Evolutionary conservation across 2,888 invertebrate species (phyloP), one percentile per base, ranked within the genome.

Genomic region (Eledona agricola): DNA sequence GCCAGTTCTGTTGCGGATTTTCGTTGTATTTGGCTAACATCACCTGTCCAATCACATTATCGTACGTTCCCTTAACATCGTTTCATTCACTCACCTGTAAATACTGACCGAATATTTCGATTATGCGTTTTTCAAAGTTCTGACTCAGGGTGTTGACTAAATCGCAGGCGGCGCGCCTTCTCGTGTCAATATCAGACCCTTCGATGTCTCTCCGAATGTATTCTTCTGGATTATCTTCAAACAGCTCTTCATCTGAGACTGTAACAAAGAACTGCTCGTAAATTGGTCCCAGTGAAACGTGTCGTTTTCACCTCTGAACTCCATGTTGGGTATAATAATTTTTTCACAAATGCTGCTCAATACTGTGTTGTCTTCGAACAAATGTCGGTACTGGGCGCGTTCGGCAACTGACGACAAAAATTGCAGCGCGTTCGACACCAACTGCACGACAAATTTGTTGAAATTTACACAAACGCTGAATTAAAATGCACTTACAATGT

Each of bases 221-320:
- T 77, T 99, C 99, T 70, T 99, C 96, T 0, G 99, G 93, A 72
- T 97, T 98, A 72, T 98, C 97, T 75, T 96, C 96, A 77, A 99
- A 99, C 28, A 96, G 75, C 74, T 99, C 99, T 75, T 94, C 90
- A 77, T 99, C 99, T 0, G 94, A 90, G 40, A 86, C 88, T 90
- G 67, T 29, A 72, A 25, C 16, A 29, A 43, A 38, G 1, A 19
- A 29, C 1, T 26, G 37, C 25, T 53, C 31, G 4, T 29, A 29
- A 11, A 12, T 4, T 12, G 12, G 31, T 10, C n/a, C 4, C 9
- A 10, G 9, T 6, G 5, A 4, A 34, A 34, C 17, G 4, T 17
- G 19, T 4, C 5, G 3, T 7, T 49, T 13, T 69, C 72, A 92
- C 92, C 87, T 81, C 98, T 84, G 63, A 99, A 95, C 75, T 96